Evolutionary conservation across 2,797 vertebrate species (phyloP).

Genomic region (Rousettus madagascariensis): DNA sequence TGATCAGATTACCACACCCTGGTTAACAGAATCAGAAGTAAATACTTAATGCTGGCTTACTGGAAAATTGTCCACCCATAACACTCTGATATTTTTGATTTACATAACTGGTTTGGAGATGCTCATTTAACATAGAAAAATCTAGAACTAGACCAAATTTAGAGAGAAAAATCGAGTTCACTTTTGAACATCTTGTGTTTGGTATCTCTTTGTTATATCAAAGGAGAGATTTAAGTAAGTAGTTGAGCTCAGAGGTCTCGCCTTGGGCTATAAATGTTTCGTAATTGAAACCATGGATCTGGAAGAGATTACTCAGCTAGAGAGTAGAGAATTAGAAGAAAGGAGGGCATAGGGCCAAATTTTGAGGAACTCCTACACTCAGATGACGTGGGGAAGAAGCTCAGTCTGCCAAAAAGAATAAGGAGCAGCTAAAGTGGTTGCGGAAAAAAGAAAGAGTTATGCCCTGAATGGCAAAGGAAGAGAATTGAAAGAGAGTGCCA

Average conservation of each 20-base stretch:
- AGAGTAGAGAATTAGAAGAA: slow-evolving; percentile 49
- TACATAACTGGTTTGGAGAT: background rate
- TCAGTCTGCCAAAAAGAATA: slow-evolving; percentile 41
- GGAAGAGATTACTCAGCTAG: slow-evolving; percentile 43
- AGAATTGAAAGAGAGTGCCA: background rate
- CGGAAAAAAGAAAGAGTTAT: background rate
- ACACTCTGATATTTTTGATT: background rate
- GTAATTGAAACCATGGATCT: slow-evolving; percentile 73
- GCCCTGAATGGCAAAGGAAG: background rate
- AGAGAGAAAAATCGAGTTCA: background rate
- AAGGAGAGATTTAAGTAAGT: slow-evolving; percentile 55
- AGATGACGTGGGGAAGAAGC: slow-evolving; percentile 37
- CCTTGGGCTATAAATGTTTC: slow-evolving; percentile 45
- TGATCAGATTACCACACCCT: too few species aligned
- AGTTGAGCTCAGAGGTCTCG: slow-evolving; percentile 47
- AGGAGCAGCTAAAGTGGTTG: background rate
- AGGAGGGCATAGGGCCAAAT: slow-evolving; percentile 51
- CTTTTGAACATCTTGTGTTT: background rate
- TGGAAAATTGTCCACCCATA: too few species aligned
- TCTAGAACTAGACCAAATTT: background rate
- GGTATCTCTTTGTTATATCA: slow-evolving; percentile 42
- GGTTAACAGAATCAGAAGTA: too few species aligned
- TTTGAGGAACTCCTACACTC: slow-evolving; percentile 45
- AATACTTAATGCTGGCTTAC: too few species aligned
- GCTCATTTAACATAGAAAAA: background rate